Evolutionary conservation across 1,140 invertebrate genomes (phyloP).

Genomic region (Ostrea denselamellosa): DNA sequence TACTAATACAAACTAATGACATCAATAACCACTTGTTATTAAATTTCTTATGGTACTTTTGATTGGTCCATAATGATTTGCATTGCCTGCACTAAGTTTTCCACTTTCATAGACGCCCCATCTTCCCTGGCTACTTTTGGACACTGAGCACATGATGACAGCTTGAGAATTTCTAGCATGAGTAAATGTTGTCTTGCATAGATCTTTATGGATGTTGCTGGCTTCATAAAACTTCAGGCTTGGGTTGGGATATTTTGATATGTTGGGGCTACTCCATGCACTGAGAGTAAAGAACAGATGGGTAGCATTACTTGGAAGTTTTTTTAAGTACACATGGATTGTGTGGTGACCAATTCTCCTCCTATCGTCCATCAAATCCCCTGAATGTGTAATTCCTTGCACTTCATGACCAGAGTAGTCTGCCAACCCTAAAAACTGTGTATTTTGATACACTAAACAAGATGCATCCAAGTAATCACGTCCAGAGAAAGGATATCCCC

Average conservation of each 20-base stretch:
- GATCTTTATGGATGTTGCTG: slow-evolving; percentile 51
- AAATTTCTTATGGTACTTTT: slow-evolving; percentile 8
- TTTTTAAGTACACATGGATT: slow-evolving; percentile 62
- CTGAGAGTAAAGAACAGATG: slow-evolving; percentile 68
- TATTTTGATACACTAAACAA: slow-evolving; percentile 60
- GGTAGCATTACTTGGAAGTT: slow-evolving; percentile 57
- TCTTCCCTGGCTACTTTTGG: slow-evolving; percentile 48
- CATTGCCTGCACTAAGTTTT: slow-evolving; percentile 63
- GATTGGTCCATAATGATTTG: slow-evolving; percentile 58
- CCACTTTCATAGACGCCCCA: slow-evolving; percentile 67
- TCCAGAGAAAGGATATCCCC: slow-evolving; percentile 65
- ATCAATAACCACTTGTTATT: neutral
- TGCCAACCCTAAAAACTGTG: neutral
- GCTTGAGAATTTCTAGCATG: slow-evolving; percentile 62
- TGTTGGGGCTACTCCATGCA: slow-evolving; percentile 62
- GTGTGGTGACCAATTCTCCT: slow-evolving; percentile 62
- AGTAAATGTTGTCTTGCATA: slow-evolving; percentile 64
- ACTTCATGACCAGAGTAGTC: neutral
- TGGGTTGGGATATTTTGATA: slow-evolving; percentile 62
- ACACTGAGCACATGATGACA: slow-evolving; percentile 67
- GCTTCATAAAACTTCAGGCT: slow-evolving; percentile 67
- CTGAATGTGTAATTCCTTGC: slow-evolving; percentile 57
- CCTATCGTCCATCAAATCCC: slow-evolving; percentile 63
- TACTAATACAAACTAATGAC: neutral
- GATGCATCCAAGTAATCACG: slow-evolving; percentile 65